Base-by-base conservation (phyloP, 2,797 vertebrate species). In the Bradypodion pumilum region DNA sequence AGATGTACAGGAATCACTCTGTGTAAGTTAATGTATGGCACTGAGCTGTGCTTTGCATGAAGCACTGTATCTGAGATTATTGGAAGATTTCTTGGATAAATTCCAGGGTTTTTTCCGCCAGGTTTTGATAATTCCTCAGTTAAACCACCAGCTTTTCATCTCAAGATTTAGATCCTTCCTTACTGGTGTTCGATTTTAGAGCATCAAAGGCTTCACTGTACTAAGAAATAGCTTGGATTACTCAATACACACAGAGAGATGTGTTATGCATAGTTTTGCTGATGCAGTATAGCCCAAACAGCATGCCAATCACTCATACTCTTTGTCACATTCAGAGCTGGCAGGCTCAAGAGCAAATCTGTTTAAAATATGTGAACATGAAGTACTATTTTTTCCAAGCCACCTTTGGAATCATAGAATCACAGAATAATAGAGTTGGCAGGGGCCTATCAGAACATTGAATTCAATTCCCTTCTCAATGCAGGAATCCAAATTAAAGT, bases 71-170 rank as follows among this genome's bases (percentile, higher is more conserved):
- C 73, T 78, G 86, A 90, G 84, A 84, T 3, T 7, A 87, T 63
- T 89, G 32, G 73, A 84, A 85, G 76, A 12, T n/a, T 78, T 81
- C 85, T 77, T 63, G 35, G 4, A 85, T 77, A 84, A 75, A 66
- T 63, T 83, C 86, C 32, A n/a, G n/a, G 21, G 81, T 56, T 90
- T 89, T 82, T 84, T 46, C 88, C 52, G 75, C 60, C 80, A 78
- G 72, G 59, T 52, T 93, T 82, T 85, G 85, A 35, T 46, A 62
- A 78, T 25, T 42, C 78, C 89, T 65, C 46, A 40, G 59, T 78
- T 68, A 70, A 85, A 60, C 13, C 19, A 70, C 40, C 35, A 42
- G 52, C 35, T 80, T 79, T 66, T 80, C 76, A 77, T 56, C 13
- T 1, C 44, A 74, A 46, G 27, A 78, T 63, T 69, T 84, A 82